phyloP scores from a whole-genome alignment of 1,140 invertebrate species.

The Aricia agestis region DNA sequence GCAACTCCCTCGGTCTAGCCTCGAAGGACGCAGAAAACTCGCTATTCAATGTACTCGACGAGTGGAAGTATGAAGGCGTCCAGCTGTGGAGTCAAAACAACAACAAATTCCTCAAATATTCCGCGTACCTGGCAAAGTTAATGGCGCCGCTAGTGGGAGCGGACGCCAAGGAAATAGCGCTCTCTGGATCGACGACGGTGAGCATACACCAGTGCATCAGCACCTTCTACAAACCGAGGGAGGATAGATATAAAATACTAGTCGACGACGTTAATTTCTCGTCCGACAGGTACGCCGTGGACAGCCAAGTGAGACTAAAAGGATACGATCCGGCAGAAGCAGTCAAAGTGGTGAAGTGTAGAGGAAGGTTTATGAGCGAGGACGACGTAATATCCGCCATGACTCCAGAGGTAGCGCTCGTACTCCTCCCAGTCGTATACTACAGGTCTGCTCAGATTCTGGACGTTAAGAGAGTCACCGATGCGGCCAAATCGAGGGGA shows the following conservation, averaged over 20 bases:
- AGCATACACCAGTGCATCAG: constrained; percentile 58
- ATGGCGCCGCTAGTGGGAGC: constrained; percentile 52
- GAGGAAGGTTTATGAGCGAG: constrained; percentile 45
- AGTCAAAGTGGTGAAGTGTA: constrained; percentile 48
- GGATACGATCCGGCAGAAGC: constrained; percentile 48
- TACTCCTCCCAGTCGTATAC: constrained; percentile 52
- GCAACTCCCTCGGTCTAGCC: constrained; percentile 55
- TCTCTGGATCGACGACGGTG: constrained; percentile 46
- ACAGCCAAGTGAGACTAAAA: constrained; percentile 55
- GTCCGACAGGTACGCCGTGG: constrained; percentile 58
- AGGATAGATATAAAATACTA: constrained; percentile 51
- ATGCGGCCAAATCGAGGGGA: constrained; percentile 43
- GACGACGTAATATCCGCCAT: constrained; percentile 53
- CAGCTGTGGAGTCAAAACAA: constrained; percentile 50
- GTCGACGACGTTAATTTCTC: constrained; percentile 62
- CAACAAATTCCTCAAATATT: constrained; percentile 52
- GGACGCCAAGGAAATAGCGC: constrained; percentile 45
- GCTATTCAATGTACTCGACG: constrained; percentile 35
- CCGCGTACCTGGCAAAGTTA: constrained; percentile 42
- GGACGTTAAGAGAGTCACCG: constrained; percentile 50
- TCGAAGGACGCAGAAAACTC: constrained; percentile 51
- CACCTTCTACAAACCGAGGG: constrained; percentile 58
- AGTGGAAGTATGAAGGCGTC: constrained; percentile 56
- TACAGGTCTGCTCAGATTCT: constrained; percentile 60
- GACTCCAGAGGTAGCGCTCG: constrained; percentile 53